Evolutionary conservation across 2,797 vertebrate species (phyloP).

Genomic region (Takifugu rubripes): DNA sequence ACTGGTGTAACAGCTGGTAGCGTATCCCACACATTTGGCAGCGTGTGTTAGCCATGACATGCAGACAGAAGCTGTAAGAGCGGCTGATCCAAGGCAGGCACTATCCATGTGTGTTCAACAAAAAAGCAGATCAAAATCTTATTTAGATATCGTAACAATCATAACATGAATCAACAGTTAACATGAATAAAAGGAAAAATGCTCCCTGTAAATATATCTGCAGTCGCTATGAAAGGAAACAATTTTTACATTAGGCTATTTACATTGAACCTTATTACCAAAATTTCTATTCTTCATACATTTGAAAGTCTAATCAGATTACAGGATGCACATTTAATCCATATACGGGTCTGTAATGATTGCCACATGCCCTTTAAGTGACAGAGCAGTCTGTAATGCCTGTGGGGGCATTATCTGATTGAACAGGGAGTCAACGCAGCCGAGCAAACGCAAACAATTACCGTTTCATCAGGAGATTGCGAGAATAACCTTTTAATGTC

Average conservation of each 20-base stretch:
- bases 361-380: background rate
- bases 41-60: conserved; percentile 69
- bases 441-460: background rate
- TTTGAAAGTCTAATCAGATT: background rate
- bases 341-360: background rate
- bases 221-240: too few relatives aligned
- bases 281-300: background rate
- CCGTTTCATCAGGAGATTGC: background rate
- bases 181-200: background rate
- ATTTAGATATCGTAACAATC: background rate
- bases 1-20: conserved; percentile 65
- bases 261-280: too few relatives aligned
- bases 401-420: background rate
- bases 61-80: conserved; percentile 64
- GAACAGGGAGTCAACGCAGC: background rate
- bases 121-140: conserved; percentile 24
- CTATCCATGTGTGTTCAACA: conserved; percentile 38
- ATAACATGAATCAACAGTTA: too few relatives aligned
- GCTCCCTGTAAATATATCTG: too few relatives aligned
- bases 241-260: too few relatives aligned
- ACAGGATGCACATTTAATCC: background rate
- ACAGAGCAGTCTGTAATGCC: background rate
- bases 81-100: conserved; percentile 66
- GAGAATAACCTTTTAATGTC: background rate
- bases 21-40: conserved; percentile 63